Percentiles rank a stretch among this genome's conserved stretches.
phyloP scores from a whole-genome alignment of 2,113 vertebrate genomes.

The Columbina picui region DNA sequence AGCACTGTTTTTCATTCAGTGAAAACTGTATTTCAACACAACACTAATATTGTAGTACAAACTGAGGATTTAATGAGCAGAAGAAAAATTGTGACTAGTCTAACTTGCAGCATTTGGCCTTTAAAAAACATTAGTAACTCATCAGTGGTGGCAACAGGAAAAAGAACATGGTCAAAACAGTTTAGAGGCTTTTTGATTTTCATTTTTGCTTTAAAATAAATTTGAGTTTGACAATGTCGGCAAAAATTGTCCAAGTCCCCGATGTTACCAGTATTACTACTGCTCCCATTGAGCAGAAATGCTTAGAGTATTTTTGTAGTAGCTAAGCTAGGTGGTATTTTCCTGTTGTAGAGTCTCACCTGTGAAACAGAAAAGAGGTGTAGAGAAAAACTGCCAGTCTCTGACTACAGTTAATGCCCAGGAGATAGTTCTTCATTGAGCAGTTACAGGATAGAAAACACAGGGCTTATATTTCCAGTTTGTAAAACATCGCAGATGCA shows the following conservation, averaged over 20 bases:
- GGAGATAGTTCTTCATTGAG: neutral
- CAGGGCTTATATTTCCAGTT: neutral
- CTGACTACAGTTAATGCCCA: neutral
- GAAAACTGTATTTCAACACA: neutral
- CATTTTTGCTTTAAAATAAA: neutral
- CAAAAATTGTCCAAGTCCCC: neutral
- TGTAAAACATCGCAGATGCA: neutral
- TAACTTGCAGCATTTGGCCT: neutral
- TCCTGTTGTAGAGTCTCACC: neutral
- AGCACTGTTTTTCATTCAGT: neutral
- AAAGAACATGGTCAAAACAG: neutral
- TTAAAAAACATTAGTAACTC: neutral
- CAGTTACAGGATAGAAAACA: neutral
- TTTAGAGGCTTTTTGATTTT: neutral
- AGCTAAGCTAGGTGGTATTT: neutral
- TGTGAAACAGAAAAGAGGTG: neutral
- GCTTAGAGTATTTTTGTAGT: neutral
- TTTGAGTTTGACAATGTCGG: neutral
- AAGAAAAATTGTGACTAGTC: neutral
- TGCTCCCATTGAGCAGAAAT: neutral
- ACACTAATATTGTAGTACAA: neutral
- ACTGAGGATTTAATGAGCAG: neutral
- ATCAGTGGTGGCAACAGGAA: neutral
- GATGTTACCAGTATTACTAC: fast-evolving
- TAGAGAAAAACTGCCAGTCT: neutral